Conservation (phyloP, 2,113 vertebrate genomes). For the Nycticebus coucang region DNA sequence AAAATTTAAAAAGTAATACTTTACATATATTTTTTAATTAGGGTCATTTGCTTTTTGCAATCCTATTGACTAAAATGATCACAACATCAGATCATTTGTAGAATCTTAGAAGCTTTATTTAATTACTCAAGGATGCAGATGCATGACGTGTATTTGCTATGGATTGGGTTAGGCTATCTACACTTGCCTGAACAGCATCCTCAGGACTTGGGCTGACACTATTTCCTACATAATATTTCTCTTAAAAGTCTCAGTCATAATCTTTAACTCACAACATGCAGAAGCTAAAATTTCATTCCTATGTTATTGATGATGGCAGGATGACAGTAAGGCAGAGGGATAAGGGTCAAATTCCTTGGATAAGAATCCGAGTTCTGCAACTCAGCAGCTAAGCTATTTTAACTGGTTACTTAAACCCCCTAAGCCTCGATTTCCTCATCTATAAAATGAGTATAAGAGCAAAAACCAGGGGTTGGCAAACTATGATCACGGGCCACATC, state of each 20-base stretch:
- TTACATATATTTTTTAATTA: background rate
- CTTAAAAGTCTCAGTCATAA: background rate
- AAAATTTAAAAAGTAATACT: conserved; percentile 30
- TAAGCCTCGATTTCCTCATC: background rate
- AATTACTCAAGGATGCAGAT: conserved; percentile 19
- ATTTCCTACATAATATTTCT: background rate
- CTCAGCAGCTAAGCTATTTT: background rate
- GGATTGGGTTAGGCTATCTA: background rate
- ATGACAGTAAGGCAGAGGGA: background rate
- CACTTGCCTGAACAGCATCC: background rate
- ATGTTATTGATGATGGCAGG: background rate
- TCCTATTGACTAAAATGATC: conserved; percentile 72
- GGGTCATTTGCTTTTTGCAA: conserved; percentile 75
- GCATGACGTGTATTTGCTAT: background rate
- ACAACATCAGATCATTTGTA: conserved; percentile 73
- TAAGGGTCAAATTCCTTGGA: background rate
- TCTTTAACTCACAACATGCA: background rate
- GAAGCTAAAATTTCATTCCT: background rate
- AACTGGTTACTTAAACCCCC: background rate
- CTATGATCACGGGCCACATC: background rate
- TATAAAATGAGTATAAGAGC: background rate
- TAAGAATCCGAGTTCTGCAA: background rate
- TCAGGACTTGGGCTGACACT: background rate
- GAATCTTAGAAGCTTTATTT: conserved; percentile 30
- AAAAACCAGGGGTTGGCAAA: background rate